Base-by-base conservation (phyloP, 2,888 invertebrate genomes). In the Cephus pygmeus region DNA sequence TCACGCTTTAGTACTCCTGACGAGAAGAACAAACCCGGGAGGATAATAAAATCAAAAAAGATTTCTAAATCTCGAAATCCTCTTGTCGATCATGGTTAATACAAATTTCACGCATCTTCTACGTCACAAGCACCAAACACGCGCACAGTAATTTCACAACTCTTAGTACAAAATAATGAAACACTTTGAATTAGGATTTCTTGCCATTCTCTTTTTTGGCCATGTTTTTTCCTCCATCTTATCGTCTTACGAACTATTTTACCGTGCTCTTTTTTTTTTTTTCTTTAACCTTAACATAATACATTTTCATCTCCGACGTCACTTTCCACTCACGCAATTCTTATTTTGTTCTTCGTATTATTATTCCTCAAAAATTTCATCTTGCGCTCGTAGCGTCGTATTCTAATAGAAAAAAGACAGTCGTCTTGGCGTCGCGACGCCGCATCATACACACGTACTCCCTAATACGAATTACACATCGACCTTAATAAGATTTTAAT, bases 141-240 rank as follows among this genome's bases (percentile, higher is more conserved):
- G 56, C 56, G 9, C 23, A 56, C 56, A 9, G 56, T 56, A 56
- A 56, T 56, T 56, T 82, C 75, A 79, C 82, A 81, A 82, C 76
- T 79, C 73, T 86, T 85, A 84, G 87, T 88, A 88, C 87, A 88
- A 88, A 88, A 88, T 88, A 88, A 83, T 88, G 83, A 79, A 85
- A 84, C 84, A 83, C 83, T 81, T 82, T 82, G 83, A 84, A 76
- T 78, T 80, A 81, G 78, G 80, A 77, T 77, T 77, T 79, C 80
- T 80, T 69, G 77, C 79, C 76, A 73, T 78, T 76, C 73, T 76
- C 73, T 56, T 71, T 40, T 56, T 73, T 33, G 36, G 40, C 71
- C 75, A 36, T 69, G 33, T 81, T n/a, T 77, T 74, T 77, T 71
- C 69, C 76, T 78, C 77, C 77, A 34, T 73, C 68, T 75, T 40